These are phyloP conservation scores for Theonella swinhoei DNA, from an alignment of 37 sponge, comb jelly and placozoan genomes.

Conservation along the genomic window DNA sequence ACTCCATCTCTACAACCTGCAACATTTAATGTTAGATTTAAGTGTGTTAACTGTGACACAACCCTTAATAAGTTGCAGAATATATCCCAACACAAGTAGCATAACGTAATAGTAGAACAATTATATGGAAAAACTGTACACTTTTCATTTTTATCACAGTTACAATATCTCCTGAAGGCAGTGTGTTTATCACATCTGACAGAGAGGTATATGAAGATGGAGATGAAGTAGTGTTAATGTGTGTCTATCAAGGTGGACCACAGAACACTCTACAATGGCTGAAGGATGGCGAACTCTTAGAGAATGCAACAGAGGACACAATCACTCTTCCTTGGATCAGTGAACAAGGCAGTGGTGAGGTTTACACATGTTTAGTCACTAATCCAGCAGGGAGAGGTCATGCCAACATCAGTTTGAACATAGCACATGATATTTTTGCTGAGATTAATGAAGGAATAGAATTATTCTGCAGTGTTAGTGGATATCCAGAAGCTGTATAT, in stretches of 20 bases:
- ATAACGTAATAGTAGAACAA: too few relatives aligned
- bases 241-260: conserved; percentile 1
- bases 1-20: too few relatives aligned
- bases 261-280: background rate
- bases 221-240: background rate
- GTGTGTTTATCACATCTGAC: background rate
- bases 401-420: background rate
- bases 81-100: too few relatives aligned
- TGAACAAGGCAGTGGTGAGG: background rate
- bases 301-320: background rate
- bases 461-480: background rate
- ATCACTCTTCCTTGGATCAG: too few relatives aligned
- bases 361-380: background rate
- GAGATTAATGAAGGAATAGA: background rate
- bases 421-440: background rate
- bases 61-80: too few relatives aligned
- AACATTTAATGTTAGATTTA: too few relatives aligned
- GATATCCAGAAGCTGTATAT: background rate
- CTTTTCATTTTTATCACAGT: background rate
- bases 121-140: too few relatives aligned
- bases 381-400: background rate
- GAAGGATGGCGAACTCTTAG: background rate
- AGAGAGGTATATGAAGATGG: background rate
- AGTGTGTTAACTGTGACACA: too few relatives aligned
- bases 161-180: background rate